Evolutionary conservation across 2,797 vertebrate species (phyloP).

Genomic region (Crax fasciolata): DNA sequence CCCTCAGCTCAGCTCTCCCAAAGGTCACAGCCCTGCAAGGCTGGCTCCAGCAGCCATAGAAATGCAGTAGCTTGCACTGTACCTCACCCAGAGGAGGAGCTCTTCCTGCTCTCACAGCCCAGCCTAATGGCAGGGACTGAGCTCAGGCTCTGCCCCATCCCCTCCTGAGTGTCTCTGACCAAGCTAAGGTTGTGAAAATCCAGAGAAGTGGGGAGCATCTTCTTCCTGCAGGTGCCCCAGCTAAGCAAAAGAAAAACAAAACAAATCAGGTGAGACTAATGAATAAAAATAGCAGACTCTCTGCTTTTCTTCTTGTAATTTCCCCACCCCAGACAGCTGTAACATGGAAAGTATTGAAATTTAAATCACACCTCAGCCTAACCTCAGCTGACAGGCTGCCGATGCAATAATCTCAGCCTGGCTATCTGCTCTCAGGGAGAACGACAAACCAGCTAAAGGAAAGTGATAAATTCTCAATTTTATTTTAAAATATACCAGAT

Average conservation of each 20-base stretch:
- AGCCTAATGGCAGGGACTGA: not conserved
- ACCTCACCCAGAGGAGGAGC: not conserved
- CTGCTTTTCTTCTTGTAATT: constrained; percentile 59
- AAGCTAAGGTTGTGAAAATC: not conserved
- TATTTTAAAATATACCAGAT: constrained; percentile 88
- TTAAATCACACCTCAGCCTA: constrained; percentile 80
- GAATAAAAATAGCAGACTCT: constrained; percentile 63
- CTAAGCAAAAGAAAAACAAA: constrained; percentile 38
- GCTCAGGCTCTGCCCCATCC: not conserved
- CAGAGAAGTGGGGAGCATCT: not conserved
- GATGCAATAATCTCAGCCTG: constrained; percentile 74
- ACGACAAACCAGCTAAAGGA: constrained; percentile 77
- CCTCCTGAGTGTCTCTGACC: not conserved
- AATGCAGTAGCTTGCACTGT: not conserved
- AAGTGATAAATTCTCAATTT: constrained; percentile 87
- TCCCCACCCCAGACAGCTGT: constrained; percentile 74
- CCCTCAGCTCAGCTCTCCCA: not conserved
- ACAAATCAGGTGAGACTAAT: constrained; percentile 47
- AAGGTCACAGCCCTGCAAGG: not conserved
- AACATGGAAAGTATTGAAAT: constrained; percentile 81
- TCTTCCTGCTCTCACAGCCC: not conserved
- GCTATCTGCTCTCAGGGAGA: constrained; percentile 81
- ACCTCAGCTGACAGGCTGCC: constrained; percentile 73
- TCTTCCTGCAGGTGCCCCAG: not conserved
- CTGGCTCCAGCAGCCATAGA: not conserved